Base-by-base conservation (phyloP, 2,888 invertebrate genomes). In the Adelognathus sp. region DNA sequence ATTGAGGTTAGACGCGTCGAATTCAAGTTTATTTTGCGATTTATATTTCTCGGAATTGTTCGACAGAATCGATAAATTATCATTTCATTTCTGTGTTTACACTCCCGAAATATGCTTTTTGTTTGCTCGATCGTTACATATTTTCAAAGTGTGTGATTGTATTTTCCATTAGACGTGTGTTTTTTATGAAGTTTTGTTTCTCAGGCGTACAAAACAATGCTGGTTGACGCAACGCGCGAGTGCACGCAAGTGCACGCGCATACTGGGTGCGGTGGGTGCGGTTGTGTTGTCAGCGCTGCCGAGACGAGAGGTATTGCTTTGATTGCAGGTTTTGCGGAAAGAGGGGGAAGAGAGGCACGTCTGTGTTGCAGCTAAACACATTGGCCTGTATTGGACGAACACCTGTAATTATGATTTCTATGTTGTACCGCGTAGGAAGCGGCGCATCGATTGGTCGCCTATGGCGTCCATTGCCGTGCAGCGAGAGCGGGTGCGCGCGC, bases 191-290 rank as follows among this genome's bases (percentile, higher is more conserved):
- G 33, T 60, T 52, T 16, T 54, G n/a, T 50, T 11, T 39, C 5
- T 31, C 18, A 33, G 64, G 18, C 11, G 33, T 36, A 33, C 14
- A 41, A 29, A 16, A 56, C 39, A 29, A 54, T 31, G 39, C 58
- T 61, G 44, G 74, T 18, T 58, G 58, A 71, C 24, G 29, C 31
- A 64, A 74, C 56, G 36, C 52, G 67, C 56, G 60, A 63, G 64
- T 33, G 52, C 52, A 52, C 64, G 33, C 33, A 29, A 24, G 64
- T 52, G 52, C 66, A 66, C 71, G 61, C 54, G 36, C 44, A 21
- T 71, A 41, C 44, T 79, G 79, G 79, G 79, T 75, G 79, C 79
- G 79, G 78, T 50, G 50, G 21, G n/a, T 50, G n/a, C 50, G n/a
- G n/a, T 64, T 66, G 50, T 74, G 52, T 73, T 73, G 69, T 67